Evolutionary conservation across 2,113 vertebrate genomes (phyloP).

Genomic region (Atlantisia rogersi): DNA sequence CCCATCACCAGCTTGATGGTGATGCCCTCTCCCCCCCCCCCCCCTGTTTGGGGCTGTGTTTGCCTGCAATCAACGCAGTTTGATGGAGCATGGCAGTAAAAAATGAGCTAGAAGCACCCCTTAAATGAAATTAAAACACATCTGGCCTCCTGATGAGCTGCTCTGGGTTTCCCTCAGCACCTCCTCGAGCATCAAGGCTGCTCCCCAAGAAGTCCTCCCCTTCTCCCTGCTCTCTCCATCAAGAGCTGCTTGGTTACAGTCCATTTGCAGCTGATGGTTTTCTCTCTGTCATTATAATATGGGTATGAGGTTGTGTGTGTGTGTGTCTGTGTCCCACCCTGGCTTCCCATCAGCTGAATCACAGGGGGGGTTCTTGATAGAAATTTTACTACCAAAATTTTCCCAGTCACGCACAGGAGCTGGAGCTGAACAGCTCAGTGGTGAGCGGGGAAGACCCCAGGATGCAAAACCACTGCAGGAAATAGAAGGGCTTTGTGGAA

Average conservation of each 20-base stretch:
- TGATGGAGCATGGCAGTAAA: no score
- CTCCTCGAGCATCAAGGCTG: not conserved
- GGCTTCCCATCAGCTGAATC: not conserved
- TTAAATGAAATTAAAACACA: not conserved
- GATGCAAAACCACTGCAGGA: not conserved
- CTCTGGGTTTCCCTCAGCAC: not conserved
- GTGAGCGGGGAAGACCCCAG: not conserved
- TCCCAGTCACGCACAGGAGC: not conserved
- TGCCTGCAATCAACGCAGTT: not conserved
- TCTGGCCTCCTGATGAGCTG: rapidly evolving
- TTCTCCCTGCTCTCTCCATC: not conserved
- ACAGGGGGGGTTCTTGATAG: not conserved
- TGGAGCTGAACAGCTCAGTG: rapidly evolving
- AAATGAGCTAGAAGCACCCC: rapidly evolving
- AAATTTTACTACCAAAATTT: not conserved
- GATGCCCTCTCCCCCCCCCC: rapidly evolving
- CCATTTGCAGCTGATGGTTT: not conserved
- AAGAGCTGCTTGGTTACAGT: not conserved
- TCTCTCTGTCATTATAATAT: not conserved
- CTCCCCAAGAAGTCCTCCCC: no score
- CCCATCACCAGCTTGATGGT: no score
- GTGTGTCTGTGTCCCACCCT: no score
- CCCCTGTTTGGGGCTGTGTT: rapidly evolving
- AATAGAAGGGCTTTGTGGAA: not conserved
- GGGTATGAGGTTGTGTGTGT: not conserved